Conservation (phyloP, 1,140 invertebrate species). For the Dysdera silvatica region DNA sequence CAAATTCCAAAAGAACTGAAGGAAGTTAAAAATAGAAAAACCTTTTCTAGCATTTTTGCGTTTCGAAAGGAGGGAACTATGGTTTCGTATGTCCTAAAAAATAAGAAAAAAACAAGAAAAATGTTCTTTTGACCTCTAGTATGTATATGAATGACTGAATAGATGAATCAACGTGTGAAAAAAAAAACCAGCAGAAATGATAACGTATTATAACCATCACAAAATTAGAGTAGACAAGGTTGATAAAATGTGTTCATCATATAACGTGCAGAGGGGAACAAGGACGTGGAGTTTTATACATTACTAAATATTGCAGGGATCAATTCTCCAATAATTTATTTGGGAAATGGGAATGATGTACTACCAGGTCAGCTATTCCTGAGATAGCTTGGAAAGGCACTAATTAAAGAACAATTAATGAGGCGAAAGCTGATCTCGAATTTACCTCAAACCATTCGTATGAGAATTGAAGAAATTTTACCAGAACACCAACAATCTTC, state of each 20-base stretch:
- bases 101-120: no score
- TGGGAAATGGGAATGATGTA: not conserved
- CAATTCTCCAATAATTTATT: constrained; percentile 13
- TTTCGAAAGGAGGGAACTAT: constrained; percentile 26
- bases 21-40: not conserved
- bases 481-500: no score
- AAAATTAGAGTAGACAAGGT: constrained; percentile 47
- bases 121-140: constrained; percentile 26
- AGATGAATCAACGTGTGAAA: constrained; percentile 10
- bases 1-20: constrained; percentile 15
- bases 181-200: constrained; percentile 43
- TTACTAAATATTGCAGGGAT: constrained; percentile 25
- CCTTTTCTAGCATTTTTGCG: constrained; percentile 9
- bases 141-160: constrained; percentile 30
- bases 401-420: not conserved
- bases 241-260: constrained; percentile 43
- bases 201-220: constrained; percentile 43
- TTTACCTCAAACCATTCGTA: no score
- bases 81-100: constrained; percentile 32
- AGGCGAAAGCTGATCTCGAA: no score
- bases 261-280: constrained; percentile 38
- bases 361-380: not conserved
- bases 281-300: constrained; percentile 37
- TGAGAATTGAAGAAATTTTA: no score
- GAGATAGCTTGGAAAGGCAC: not conserved